Evolutionary conservation across 2,113 vertebrate species (phyloP), one percentile per base, ranked within the genome.

Genomic region (Rhinolophus sinicus): DNA sequence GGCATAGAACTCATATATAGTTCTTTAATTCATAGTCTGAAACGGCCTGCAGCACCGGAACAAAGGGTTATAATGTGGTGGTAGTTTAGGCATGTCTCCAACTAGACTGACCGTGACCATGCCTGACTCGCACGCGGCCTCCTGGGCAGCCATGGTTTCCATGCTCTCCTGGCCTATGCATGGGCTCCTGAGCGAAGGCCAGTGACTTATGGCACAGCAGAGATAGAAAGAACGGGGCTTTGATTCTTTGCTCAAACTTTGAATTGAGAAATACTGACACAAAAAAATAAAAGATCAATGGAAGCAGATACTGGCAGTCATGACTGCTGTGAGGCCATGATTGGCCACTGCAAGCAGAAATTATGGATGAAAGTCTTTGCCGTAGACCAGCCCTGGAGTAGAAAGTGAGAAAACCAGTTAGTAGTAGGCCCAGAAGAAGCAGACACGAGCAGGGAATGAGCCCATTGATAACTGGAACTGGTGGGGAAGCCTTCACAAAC

Each of bases 11-110:
- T 96, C 84, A 80, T 85, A 94, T 84, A 90, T 96, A 97, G 97
- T 91, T 93, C 96, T 85, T 69, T 97, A 96, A 98, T 97, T 96
- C 56, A 44, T 70, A 85, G 95, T 89, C 73, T 96, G 93, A 93
- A 44, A 56, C 90, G 90, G 93, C 62, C 88, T 81, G 40, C 72
- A 92, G 95, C 70, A 54, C 73, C 72, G 65, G 69, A 94, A 81
- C 18, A 47, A 77, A 86, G 76, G 90, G n/a, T 67, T 64, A 22
- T 95, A 72, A 52, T 21, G 24, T n/a, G 81, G 30, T 58, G 73
- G 86, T 54, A 47, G 78, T 52, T 90, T 22, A 77, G 93, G 87
- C 40, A 8, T 44, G 35, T 77, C 85, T 64, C 11, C 21, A 75
- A 81, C 82, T n/a, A n/a, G 88, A 28, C 95, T 33, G n/a, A 26